Evolutionary conservation across 1,140 invertebrate species (phyloP).

Genomic region (Bombyx mandarina): DNA sequence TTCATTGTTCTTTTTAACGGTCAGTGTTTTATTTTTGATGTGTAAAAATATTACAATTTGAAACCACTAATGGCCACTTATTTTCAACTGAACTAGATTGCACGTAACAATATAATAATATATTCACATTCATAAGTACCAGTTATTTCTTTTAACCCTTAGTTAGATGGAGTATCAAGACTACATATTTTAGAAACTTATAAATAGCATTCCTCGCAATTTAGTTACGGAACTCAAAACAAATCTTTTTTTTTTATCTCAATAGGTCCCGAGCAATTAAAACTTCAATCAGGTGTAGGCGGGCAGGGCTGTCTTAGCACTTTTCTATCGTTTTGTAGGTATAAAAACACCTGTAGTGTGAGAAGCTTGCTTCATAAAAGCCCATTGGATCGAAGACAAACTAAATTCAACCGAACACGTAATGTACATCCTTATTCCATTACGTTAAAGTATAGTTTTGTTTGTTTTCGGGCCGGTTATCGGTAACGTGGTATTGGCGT

Average conservation of each 20-base stretch:
- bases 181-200: too few relatives aligned
- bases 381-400: slow-evolving; percentile 10
- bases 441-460: slow-evolving; percentile 24
- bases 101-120: too few relatives aligned
- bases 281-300: slow-evolving; percentile 43
- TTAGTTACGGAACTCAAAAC: slow-evolving; percentile 6
- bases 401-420: background rate
- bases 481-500: background rate
- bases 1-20: too few relatives aligned
- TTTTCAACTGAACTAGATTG: too few relatives aligned
- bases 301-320: slow-evolving; percentile 36
- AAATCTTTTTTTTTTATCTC: slow-evolving; percentile 4
- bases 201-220: too few relatives aligned
- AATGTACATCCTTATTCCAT: slow-evolving; percentile 1
- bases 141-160: too few relatives aligned
- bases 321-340: slow-evolving; percentile 31
- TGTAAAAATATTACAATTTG: too few relatives aligned
- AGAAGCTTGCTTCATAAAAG: slow-evolving; percentile 25
- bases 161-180: too few relatives aligned
- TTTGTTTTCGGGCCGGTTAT: background rate
- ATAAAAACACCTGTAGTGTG: slow-evolving; percentile 56
- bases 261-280: slow-evolving; percentile 27
- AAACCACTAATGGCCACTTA: too few relatives aligned
- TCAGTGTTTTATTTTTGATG: too few relatives aligned
- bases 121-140: too few relatives aligned